These are phyloP conservation scores for Procambarus virginalis DNA, from an alignment of 1,140 invertebrate species.

Conservation along the genomic window DNA sequence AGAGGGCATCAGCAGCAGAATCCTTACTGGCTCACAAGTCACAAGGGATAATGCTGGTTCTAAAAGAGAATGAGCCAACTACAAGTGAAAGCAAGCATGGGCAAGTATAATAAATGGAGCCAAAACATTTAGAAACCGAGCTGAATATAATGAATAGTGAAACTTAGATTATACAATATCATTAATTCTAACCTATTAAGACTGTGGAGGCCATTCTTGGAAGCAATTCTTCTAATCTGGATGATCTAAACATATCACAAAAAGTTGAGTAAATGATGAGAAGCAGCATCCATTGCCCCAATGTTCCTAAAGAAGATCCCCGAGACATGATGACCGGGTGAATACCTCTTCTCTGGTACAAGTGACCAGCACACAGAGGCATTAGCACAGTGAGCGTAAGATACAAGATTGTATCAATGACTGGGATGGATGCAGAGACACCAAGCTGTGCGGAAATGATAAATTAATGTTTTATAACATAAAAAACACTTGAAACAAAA, in stretches of 20 bases:
- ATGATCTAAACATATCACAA: not conserved
- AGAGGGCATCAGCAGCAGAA: too few relatives aligned
- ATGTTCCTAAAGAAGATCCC: not conserved
- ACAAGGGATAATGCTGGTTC: too few relatives aligned
- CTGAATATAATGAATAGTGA: too few relatives aligned
- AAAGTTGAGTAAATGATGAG: not conserved
- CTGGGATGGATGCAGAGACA: not conserved
- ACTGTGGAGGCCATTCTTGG: not conserved
- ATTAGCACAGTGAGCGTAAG: not conserved
- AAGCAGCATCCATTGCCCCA: not conserved
- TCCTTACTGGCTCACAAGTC: too few relatives aligned
- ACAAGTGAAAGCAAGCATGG: too few relatives aligned
- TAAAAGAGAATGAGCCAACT: too few relatives aligned
- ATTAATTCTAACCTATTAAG: not conserved
- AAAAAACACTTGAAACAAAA: too few relatives aligned
- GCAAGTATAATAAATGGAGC: too few relatives aligned
- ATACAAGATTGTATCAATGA: not conserved
- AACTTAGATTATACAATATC: too few relatives aligned
- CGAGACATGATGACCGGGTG: not conserved
- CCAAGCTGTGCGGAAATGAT: not conserved
- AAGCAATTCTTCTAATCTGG: not conserved
- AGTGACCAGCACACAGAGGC: not conserved
- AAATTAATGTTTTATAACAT: too few relatives aligned
- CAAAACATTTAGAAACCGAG: too few relatives aligned
- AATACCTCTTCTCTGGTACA: not conserved